Conservation (phyloP, 2,113 vertebrate species). For the Tyrannus savana region DNA sequence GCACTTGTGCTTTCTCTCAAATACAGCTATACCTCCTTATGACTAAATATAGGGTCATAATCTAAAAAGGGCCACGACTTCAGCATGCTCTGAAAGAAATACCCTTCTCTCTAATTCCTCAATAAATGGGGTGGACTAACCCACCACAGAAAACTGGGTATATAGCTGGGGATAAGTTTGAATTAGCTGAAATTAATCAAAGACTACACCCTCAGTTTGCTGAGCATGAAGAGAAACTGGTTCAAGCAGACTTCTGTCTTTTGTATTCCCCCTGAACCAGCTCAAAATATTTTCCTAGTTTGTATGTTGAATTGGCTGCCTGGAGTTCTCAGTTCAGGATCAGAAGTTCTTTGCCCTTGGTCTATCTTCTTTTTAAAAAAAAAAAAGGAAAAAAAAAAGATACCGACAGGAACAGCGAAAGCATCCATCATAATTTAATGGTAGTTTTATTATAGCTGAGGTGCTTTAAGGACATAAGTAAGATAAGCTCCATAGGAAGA, state of each 20-base stretch:
- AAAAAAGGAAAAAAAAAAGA: background rate
- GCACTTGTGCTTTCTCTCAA: background rate
- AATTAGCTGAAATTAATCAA: background rate
- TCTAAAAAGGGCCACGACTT: background rate
- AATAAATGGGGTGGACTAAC: background rate
- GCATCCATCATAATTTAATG: background rate
- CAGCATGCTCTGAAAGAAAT: background rate
- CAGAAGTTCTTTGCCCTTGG: background rate
- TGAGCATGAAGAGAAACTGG: background rate
- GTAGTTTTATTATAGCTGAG: background rate
- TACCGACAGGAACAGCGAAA: background rate
- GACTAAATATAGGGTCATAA: background rate
- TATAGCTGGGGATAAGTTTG: background rate
- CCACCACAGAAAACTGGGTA: background rate
- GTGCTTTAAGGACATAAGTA: background rate
- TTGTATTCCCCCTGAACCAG: background rate
- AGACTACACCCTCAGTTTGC: background rate
- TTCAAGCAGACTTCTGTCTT: background rate
- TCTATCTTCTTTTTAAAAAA: background rate
- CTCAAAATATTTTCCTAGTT: background rate
- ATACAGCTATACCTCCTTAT: background rate
- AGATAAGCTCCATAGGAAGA: background rate
- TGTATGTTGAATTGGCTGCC: background rate
- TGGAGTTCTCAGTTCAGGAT: background rate
- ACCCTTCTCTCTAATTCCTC: background rate